Conservation (phyloP, 1,140 invertebrate species). For the Lepidurus arcticus region DNA sequence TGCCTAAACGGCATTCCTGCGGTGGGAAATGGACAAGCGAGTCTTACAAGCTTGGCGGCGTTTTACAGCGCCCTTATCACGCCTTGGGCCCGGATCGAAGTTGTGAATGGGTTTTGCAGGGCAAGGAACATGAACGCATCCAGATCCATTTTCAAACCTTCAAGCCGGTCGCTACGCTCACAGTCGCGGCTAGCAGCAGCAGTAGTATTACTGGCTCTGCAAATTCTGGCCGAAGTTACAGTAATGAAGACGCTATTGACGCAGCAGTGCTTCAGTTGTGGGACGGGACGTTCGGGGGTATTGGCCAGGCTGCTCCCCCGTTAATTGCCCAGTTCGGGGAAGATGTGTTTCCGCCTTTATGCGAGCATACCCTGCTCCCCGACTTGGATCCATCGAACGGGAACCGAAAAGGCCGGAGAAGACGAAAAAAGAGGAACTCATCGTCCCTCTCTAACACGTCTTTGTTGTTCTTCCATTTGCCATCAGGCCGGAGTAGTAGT, state of each 20-base stretch:
- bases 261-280: background rate
- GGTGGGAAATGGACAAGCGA: constrained; percentile 17
- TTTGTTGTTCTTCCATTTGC: constrained; percentile 12
- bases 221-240: background rate
- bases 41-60: background rate
- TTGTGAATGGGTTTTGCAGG: background rate
- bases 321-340: constrained; percentile 4
- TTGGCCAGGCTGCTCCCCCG: background rate
- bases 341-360: constrained; percentile 21
- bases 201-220: background rate
- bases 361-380: background rate
- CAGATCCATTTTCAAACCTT: background rate
- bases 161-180: background rate
- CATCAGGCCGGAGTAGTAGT: background rate
- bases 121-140: background rate
- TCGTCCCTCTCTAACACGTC: background rate
- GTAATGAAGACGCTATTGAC: constrained; percentile 4
- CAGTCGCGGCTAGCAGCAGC: background rate
- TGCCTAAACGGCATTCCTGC: background rate
- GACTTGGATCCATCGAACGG: background rate
- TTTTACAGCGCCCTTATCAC: constrained; percentile 15
- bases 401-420: constrained; percentile 10
- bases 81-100: constrained; percentile 7
- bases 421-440: background rate
- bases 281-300: background rate